A percentile compares a stretch with the other conserved stretches of the same genome.
Evolutionary conservation across 2,888 invertebrate genomes (phyloP).

Genomic region (Aphelenchoides bicaudatus): DNA sequence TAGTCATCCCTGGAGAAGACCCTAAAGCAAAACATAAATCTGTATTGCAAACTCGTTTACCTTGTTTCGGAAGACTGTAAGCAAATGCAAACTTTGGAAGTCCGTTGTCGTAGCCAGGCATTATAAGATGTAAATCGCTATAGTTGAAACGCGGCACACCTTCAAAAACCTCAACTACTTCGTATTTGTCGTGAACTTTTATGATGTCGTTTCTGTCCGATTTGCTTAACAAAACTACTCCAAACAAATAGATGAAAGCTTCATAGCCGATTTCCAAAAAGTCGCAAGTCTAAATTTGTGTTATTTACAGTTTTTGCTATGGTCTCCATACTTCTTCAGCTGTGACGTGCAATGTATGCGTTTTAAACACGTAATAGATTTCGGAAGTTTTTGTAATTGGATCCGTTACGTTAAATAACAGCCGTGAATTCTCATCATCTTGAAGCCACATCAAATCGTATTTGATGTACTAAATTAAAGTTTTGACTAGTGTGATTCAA

Average conservation of each 20-base stretch:
- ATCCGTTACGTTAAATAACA: neutral
- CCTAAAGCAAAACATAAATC: neutral
- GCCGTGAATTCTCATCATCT: neutral
- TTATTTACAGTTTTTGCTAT: neutral
- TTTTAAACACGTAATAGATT: conserved; percentile 1
- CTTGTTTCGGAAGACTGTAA: neutral
- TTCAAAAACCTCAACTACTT: conserved; percentile 14
- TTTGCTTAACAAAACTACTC: conserved; percentile 1
- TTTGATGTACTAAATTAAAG: conserved; percentile 6
- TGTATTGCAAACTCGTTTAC: neutral
- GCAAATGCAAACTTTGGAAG: neutral
- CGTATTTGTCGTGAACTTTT: neutral
- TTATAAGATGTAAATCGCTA: neutral
- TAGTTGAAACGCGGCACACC: neutral
- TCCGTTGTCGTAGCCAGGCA: conserved; percentile 10
- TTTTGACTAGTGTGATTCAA: neutral
- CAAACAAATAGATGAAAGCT: conserved; percentile 8
- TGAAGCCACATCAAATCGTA: conserved; percentile 7
- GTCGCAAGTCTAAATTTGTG: neutral
- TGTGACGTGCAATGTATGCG: conserved; percentile 1
- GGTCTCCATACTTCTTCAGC: neutral
- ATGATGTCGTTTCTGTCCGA: conserved; percentile 7
- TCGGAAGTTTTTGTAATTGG: neutral
- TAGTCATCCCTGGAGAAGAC: neutral
- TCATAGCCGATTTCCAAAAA: conserved; percentile 7